Conservation (phyloP, 2,113 vertebrate species). For the Phyllopteryx taeniolatus region DNA sequence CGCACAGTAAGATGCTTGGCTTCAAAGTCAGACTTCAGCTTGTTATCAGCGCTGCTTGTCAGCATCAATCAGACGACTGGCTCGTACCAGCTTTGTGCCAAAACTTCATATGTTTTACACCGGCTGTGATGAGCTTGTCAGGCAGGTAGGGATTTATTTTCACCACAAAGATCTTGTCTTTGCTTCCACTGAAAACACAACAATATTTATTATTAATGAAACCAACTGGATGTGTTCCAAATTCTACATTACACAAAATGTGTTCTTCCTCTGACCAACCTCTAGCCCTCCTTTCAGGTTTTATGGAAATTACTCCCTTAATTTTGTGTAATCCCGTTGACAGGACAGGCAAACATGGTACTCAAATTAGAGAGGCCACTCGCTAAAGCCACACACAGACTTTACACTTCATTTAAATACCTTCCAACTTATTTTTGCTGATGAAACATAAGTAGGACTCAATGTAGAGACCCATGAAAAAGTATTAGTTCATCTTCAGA, state of each 20-base stretch:
- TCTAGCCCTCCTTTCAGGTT: background rate
- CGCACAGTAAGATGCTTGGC: constrained; percentile 18
- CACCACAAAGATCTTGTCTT: constrained; percentile 98
- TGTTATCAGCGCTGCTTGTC: constrained; percentile 28
- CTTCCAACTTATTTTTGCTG: background rate
- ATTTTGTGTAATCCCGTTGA: constrained; percentile 10
- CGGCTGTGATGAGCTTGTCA: constrained; percentile 95
- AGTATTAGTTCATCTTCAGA: background rate
- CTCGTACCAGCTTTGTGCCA: constrained; percentile 93
- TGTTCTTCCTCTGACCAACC: background rate
- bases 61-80: background rate
- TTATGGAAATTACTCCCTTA: constrained; percentile 2
- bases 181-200: constrained; percentile 85
- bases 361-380: background rate
- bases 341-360: background rate
- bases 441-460: background rate
- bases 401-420: background rate
- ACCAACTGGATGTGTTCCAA: constrained; percentile 9
- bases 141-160: constrained; percentile 95
- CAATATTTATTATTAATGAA: constrained; percentile 3
- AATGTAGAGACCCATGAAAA: background rate
- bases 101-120: constrained; percentile 97
- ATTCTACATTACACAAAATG: constrained; percentile 20
- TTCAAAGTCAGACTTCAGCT: constrained; percentile 23
- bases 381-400: background rate